Evolutionary conservation across 2,797 vertebrate species (phyloP), one percentile per base, ranked within the genome.

Genomic region (Gastrophryne carolinensis): DNA sequence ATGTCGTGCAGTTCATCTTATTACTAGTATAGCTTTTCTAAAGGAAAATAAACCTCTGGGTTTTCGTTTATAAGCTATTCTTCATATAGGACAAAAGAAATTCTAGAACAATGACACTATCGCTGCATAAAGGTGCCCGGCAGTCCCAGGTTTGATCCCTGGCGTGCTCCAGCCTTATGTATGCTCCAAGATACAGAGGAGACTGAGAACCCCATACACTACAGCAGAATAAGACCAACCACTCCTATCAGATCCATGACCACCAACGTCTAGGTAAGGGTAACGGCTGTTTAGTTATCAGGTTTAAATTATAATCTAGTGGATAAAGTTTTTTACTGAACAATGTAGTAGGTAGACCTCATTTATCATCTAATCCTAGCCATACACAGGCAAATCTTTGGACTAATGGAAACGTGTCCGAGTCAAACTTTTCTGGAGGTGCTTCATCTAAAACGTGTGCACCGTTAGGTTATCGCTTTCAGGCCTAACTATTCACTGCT

Each of bases 1-100:
- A 65, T 78, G 76, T 67, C 62, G 52, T 74, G 58, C 61, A 65
- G 78, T 71, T 73, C 65, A 62, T 68, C 75, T 69, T 61, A 10
- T 47, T 80, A 79, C 53, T 49, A 58, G 9, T 35, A 58, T 35
- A 29, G 26, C n/a, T 26, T 66, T 17, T 13, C 15, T 13, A 34
- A 24, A 50, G 26, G 4, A 73, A 64, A 57, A 41, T 60, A 65
- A 35, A 79, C 17, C 54, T 56, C 26, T 68, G 47, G 32, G 64
- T 50, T 21, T 44, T 53, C 10, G 15, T 72, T 37, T 35, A 53
- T 17, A 60, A 71, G 27, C 53, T 70, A 47, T 44, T 30, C 32
- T 70, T 58, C 6, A 60, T 39, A 29, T 35, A 29, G n/a, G 66
- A 67, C 60, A 30, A 23, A 67, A 57, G 39, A 30, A 24, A 15